A percentile compares a stretch with the other conserved stretches of the same genome.
Evolutionary conservation across 1,140 invertebrate genomes (phyloP).

Genomic region (Caerostris darwini): DNA sequence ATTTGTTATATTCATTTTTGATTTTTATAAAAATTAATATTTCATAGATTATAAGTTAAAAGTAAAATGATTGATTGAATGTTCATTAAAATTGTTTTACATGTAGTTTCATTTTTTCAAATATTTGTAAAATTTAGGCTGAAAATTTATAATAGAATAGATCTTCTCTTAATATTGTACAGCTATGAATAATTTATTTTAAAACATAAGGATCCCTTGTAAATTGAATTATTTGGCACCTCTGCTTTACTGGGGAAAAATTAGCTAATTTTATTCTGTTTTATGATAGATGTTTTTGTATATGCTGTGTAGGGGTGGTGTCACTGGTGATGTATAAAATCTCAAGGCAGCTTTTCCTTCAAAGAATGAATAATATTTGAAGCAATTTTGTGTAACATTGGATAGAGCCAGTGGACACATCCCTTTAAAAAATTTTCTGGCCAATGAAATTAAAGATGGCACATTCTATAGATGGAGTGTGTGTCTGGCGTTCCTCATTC

Average conservation of each 20-base stretch:
- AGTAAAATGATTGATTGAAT: too few species aligned
- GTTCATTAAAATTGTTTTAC: too few species aligned
- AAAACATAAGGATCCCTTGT: not conserved
- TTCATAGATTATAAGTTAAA: too few species aligned
- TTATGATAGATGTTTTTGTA: slow-evolving; percentile 15
- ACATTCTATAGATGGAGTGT: slow-evolving; percentile 43
- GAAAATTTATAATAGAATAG: too few species aligned
- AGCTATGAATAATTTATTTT: not conserved
- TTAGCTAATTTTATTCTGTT: slow-evolving; percentile 14
- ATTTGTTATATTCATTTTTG: too few species aligned
- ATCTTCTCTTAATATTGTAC: not conserved
- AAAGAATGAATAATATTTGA: slow-evolving; percentile 59
- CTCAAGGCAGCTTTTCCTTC: slow-evolving; percentile 76
- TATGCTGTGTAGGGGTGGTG: slow-evolving; percentile 76
- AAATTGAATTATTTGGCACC: slow-evolving; percentile 19
- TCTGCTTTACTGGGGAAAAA: slow-evolving; percentile 23
- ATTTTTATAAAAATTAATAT: too few species aligned
- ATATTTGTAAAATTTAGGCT: too few species aligned
- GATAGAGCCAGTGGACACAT: slow-evolving; percentile 68
- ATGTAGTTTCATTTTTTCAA: too few species aligned
- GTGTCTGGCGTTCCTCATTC: slow-evolving; percentile 71
- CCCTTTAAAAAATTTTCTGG: slow-evolving; percentile 52
- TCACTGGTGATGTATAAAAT: slow-evolving; percentile 72
- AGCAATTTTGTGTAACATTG: slow-evolving; percentile 68
- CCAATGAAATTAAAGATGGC: slow-evolving; percentile 41